Evolutionary conservation across 2,888 invertebrate species (phyloP), one percentile per base, ranked within the genome.

Genomic region (Furcula furcula): DNA sequence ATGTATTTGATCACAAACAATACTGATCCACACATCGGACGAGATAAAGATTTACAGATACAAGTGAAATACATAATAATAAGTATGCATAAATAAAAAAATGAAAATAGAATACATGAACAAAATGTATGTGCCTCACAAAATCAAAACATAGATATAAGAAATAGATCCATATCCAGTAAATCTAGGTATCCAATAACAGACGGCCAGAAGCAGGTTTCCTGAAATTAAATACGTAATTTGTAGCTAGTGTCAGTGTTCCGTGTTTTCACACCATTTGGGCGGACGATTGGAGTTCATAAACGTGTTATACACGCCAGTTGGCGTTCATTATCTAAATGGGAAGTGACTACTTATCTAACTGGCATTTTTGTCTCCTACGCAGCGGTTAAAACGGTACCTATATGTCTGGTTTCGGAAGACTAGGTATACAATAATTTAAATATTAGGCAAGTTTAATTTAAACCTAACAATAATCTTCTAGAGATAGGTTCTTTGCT

Each of bases 331-430:
- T 71, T 80, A 80, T 76, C 75, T 77, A 68, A 76, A 73, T 75
- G 70, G 80, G 82, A 80, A 81, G 75, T 70, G 52, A 51, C 64
- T 64, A 61, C 65, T 81, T 80, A 77, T 75, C 74, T 77, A 66
- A 68, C 70, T 71, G 62, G 60, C 67, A 68, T 75, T 72, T 76
- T 69, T 60, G 65, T 68, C 67, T 67, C 66, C 62, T 65, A 64
- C 67, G 64, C 66, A 49, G 34, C 28, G 10, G 23, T 14, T 29
- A 25, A 10, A 33, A 30, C 30, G 26, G 13, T 26, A 33, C 23
- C 29, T 26, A 12, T 15, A 14, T 27, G 28, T 26, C 36, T 34
- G 31, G 40, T 27, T 35, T 51, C 34, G 34, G 9, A 23, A 16
- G 34, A 15, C 15, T 16, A 28, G 9, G 7, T n/a, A n/a, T n/a